Percentiles rank a stretch among this genome's conserved stretches.
Conservation (phyloP, 2,888 invertebrate genomes). For the Drosophila mayaguana region DNA sequence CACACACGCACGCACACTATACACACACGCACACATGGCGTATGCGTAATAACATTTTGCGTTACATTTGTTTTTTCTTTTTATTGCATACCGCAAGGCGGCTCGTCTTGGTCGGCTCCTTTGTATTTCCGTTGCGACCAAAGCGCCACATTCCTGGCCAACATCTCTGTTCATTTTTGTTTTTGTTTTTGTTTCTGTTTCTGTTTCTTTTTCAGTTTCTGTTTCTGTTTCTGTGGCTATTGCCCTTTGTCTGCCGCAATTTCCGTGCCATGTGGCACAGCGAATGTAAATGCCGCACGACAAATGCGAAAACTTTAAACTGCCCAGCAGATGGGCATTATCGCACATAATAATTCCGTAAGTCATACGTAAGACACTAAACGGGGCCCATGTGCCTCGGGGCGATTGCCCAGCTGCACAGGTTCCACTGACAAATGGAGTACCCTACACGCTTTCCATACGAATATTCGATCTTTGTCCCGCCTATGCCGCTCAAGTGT, state of each 20-base stretch:
- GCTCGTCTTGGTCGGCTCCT: slow-evolving; percentile 30
- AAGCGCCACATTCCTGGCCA: slow-evolving; percentile 38
- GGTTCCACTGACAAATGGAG: background rate
- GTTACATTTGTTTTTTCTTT: slow-evolving; percentile 77
- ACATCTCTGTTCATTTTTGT: slow-evolving; percentile 18
- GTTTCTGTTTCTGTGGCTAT: slow-evolving; percentile 14
- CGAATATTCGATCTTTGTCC: background rate
- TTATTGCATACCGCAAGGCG: slow-evolving; percentile 80
- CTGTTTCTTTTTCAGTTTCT: slow-evolving; percentile 9
- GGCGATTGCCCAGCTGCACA: slow-evolving; percentile 2
- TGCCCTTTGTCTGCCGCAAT: slow-evolving; percentile 61
- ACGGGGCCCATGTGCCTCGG: slow-evolving; percentile 25
- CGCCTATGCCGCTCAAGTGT: slow-evolving; percentile 27
- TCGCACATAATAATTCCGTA: slow-evolving; percentile 70
- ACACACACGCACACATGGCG: slow-evolving; percentile 60
- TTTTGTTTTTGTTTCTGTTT: slow-evolving; percentile 6
- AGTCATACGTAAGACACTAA: slow-evolving; percentile 50
- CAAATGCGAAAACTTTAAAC: slow-evolving; percentile 79
- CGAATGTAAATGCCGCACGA: slow-evolving; percentile 69
- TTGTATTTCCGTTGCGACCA: slow-evolving; percentile 41
- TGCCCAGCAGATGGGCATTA: slow-evolving; percentile 68
- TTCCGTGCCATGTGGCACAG: slow-evolving; percentile 70
- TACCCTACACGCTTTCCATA: slow-evolving; percentile 7
- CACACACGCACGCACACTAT: slow-evolving; percentile 13
- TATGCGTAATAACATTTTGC: slow-evolving; percentile 79